A percentile compares a stretch with the other conserved stretches of the same genome.
Evolutionary conservation across 35 echinoderm and acorn worm species (phyloP).

Genomic region (Apostichopus japonicus): DNA sequence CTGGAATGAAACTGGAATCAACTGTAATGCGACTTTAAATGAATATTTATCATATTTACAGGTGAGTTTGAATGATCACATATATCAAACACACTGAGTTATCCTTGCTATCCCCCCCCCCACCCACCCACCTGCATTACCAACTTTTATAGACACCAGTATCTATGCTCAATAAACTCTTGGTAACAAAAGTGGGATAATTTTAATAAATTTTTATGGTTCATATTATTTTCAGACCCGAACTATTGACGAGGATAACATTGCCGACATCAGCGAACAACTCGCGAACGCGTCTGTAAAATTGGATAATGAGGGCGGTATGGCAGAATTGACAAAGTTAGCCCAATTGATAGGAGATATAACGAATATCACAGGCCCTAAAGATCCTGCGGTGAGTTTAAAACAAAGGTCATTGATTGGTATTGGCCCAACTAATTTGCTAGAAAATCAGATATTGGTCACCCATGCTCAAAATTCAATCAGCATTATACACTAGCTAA

Average conservation of each 20-base stretch:
- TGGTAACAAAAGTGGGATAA: background rate
- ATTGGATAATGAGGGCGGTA: background rate
- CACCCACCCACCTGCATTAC: background rate
- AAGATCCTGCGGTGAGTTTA: background rate
- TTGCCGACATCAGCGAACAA: conserved; percentile 4
- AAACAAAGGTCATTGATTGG: too few relatives aligned
- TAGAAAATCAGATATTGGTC: too few relatives aligned
- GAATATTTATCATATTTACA: background rate
- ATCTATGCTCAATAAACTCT: background rate
- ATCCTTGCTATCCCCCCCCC: too few relatives aligned
- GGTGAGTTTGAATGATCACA: background rate
- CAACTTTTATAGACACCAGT: background rate
- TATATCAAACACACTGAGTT: too few relatives aligned
- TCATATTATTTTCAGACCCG: background rate
- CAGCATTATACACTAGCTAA: background rate
- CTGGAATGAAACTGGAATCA: background rate
- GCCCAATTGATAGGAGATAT: background rate
- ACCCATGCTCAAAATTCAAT: too few relatives aligned
- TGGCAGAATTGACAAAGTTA: background rate
- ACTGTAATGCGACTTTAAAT: conserved; percentile 1
- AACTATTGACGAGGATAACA: background rate
- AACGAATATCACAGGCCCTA: background rate
- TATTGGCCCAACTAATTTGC: too few relatives aligned
- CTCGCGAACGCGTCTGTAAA: background rate
- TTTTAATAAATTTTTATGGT: background rate